phyloP scores from a whole-genome alignment of 2,113 vertebrate species.

The Seriola quinqueradiata region DNA sequence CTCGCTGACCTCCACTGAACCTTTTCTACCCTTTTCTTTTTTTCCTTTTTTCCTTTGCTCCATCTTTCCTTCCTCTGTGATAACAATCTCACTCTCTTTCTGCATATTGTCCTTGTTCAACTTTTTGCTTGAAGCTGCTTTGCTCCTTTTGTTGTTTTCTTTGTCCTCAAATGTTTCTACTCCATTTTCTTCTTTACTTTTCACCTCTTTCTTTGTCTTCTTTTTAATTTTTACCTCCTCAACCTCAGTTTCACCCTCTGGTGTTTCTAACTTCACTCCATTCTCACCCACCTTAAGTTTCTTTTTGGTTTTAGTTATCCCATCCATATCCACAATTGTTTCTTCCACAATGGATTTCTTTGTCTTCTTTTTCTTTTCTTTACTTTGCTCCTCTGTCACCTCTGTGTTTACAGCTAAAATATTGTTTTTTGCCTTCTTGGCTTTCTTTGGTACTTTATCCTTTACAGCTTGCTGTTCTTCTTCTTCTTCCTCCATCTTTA shows the following conservation, averaged over 20 bases:
- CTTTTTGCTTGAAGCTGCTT: neutral
- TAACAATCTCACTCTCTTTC: neutral
- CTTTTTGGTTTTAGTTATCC: constrained; percentile 15
- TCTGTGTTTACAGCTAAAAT: neutral
- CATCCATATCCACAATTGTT: neutral
- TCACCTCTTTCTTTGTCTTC: constrained; percentile 35
- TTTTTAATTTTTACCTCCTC: constrained; percentile 32
- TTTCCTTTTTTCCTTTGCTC: constrained; percentile 36
- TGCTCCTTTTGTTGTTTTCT: constrained; percentile 24
- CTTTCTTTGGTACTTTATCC: constrained; percentile 29
- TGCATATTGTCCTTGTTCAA: neutral
- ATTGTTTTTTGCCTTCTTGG: constrained; percentile 45
- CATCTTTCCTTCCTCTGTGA: neutral
- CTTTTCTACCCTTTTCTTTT: constrained; percentile 19
- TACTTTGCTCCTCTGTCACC: neutral
- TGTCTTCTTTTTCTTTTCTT: constrained; percentile 57
- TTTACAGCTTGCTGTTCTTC: constrained; percentile 12
- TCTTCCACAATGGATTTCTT: constrained; percentile 6
- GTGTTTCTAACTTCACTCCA: neutral
- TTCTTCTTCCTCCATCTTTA: neutral
- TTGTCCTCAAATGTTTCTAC: constrained; percentile 5
- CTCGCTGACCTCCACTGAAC: neutral
- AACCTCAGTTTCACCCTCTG: neutral
- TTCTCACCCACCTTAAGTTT: constrained; percentile 23
- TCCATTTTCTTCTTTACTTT: constrained; percentile 5